Conservation (phyloP, 2,888 invertebrate species). For the Hydroisotoma schaefferi region DNA sequence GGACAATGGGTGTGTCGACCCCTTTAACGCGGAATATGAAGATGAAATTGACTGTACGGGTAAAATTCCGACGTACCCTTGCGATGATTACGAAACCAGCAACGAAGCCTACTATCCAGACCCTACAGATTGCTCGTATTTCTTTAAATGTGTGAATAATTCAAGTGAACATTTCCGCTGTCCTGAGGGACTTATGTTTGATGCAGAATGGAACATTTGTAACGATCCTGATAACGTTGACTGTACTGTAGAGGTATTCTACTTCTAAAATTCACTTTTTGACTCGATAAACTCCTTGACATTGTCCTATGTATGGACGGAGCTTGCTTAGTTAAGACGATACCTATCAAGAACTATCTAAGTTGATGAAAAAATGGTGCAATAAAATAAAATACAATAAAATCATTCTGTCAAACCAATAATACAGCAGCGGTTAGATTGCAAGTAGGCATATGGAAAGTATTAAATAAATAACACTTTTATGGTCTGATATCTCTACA, state of each 20-base stretch:
- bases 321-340: no score
- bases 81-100: neutral
- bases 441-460: no score
- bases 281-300: no score
- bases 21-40: constrained; percentile 3
- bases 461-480: no score
- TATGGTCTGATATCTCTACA: no score
- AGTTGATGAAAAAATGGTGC: no score
- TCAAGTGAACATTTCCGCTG: neutral
- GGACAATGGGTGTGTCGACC: neutral
- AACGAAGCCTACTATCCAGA: constrained; percentile 3
- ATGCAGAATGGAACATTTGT: neutral
- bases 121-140: neutral
- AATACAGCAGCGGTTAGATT: no score
- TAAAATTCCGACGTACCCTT: neutral
- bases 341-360: neutral
- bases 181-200: neutral
- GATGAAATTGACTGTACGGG: neutral
- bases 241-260: neutral
- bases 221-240: constrained; percentile 10
- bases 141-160: constrained; percentile 1
- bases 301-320: no score
- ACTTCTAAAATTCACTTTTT: neutral
- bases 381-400: no score
- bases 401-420: no score